These are phyloP conservation scores for Mionectes macconnelli DNA, from an alignment of 2,113 vertebrate species.

Conservation along the genomic window DNA sequence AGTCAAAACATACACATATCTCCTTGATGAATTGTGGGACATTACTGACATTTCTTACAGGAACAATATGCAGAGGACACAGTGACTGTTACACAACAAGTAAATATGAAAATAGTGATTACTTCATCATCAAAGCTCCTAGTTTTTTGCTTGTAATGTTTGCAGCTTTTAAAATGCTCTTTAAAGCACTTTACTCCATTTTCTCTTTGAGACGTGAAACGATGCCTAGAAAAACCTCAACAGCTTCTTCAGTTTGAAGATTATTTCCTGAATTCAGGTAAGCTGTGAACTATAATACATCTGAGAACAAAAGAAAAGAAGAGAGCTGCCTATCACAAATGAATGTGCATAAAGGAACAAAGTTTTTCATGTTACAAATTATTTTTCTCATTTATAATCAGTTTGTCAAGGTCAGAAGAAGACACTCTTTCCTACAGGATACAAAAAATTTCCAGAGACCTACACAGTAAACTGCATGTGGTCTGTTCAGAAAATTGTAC, in stretches of 20 bases:
- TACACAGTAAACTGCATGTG: neutral
- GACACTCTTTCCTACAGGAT: neutral
- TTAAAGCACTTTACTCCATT: neutral
- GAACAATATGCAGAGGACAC: neutral
- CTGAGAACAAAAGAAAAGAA: neutral
- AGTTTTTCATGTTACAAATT: accelerated
- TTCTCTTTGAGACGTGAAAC: neutral
- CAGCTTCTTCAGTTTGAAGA: neutral
- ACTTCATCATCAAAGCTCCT: neutral
- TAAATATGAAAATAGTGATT: neutral
- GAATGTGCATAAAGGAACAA: neutral
- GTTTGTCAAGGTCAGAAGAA: neutral
- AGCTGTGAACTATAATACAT: neutral
- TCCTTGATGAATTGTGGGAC: neutral
- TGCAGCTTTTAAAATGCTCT: neutral
- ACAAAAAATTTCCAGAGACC: neutral
- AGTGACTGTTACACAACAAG: neutral
- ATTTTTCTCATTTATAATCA: neutral
- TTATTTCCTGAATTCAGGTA: neutral
- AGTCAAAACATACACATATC: neutral
- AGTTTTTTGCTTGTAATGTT: neutral
- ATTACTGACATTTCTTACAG: neutral
- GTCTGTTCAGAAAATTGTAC: neutral
- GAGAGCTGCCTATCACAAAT: neutral
- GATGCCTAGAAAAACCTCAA: neutral